phyloP scores from a whole-genome alignment of 2,797 vertebrate species.

The Dipus sagitta region DNA sequence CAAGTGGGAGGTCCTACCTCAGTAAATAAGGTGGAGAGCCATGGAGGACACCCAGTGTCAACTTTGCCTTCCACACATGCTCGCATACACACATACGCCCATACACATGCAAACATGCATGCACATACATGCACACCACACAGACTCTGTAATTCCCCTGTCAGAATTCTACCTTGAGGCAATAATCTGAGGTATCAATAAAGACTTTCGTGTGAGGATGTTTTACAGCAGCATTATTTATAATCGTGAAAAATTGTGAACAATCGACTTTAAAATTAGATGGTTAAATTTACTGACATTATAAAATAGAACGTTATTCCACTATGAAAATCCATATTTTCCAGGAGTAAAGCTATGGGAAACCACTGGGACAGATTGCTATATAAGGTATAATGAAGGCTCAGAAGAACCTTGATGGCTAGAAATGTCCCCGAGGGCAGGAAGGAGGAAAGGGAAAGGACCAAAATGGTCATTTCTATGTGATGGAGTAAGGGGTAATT shows the following conservation, averaged over 20 bases:
- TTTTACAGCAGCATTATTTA: conserved; percentile 16
- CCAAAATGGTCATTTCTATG: not conserved
- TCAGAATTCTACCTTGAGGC: conserved; percentile 41
- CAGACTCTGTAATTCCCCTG: not conserved
- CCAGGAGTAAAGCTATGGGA: not conserved
- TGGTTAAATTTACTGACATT: conserved; percentile 38
- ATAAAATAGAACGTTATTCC: not conserved
- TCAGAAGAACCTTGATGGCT: not conserved
- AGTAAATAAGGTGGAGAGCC: too few species aligned
- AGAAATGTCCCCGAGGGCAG: not conserved
- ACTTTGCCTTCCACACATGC: too few species aligned
- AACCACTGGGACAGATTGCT: not conserved
- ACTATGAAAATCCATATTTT: conserved; percentile 34
- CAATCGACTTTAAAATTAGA: conserved; percentile 30
- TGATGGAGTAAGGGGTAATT: not conserved
- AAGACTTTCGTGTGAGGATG: conserved; percentile 26
- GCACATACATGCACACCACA: too few species aligned
- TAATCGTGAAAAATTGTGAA: conserved; percentile 36
- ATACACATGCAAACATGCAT: too few species aligned
- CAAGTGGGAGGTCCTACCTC: too few species aligned
- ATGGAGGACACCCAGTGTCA: too few species aligned
- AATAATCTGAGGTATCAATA: conserved; percentile 17
- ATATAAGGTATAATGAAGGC: not conserved
- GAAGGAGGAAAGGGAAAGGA: not conserved
- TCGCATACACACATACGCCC: too few species aligned